phyloP scores from a whole-genome alignment of 2,888 invertebrate species.

The Andrena minutula region DNA sequence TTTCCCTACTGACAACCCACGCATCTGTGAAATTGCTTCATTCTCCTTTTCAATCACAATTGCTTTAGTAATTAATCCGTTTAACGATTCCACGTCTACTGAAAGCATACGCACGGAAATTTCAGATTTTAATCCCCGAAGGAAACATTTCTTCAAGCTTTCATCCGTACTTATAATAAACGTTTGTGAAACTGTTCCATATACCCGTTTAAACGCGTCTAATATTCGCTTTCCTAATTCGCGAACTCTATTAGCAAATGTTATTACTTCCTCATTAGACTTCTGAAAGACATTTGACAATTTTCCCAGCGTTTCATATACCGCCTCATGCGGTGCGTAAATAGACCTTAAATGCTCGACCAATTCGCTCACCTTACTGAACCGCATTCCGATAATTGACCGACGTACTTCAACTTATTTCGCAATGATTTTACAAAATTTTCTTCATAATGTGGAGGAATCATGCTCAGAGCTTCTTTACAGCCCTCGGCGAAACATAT shows the following conservation, averaged over 20 bases:
- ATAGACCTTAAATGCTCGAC: constrained; percentile 1
- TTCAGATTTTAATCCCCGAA: constrained; percentile 4
- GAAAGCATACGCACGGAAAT: not conserved
- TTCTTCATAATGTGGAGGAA: not conserved
- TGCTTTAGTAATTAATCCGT: constrained; percentile 3
- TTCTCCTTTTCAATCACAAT: constrained; percentile 1
- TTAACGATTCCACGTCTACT: not conserved
- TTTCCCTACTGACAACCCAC: not conserved
- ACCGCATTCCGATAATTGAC: constrained; percentile 19
- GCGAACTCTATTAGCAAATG: constrained; percentile 16
- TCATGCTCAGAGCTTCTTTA: constrained; percentile 8
- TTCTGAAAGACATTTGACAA: constrained; percentile 7
- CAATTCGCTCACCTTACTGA: constrained; percentile 9
- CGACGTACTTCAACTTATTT: constrained; percentile 13
- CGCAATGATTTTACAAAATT: constrained; percentile 7
- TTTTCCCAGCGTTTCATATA: constrained; percentile 12
- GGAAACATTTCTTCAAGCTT: constrained; percentile 8
- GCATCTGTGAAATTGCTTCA: constrained; percentile 13
- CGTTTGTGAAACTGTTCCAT: not conserved
- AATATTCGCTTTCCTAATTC: constrained; percentile 18
- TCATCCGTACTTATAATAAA: constrained; percentile 7
- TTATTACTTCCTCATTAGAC: constrained; percentile 3
- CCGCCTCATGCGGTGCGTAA: constrained; percentile 8
- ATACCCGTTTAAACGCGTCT: constrained; percentile 18
- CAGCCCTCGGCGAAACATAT: constrained; percentile 15